phyloP scores from a whole-genome alignment of 2,113 vertebrate genomes.

The Pterocles burchelli region DNA sequence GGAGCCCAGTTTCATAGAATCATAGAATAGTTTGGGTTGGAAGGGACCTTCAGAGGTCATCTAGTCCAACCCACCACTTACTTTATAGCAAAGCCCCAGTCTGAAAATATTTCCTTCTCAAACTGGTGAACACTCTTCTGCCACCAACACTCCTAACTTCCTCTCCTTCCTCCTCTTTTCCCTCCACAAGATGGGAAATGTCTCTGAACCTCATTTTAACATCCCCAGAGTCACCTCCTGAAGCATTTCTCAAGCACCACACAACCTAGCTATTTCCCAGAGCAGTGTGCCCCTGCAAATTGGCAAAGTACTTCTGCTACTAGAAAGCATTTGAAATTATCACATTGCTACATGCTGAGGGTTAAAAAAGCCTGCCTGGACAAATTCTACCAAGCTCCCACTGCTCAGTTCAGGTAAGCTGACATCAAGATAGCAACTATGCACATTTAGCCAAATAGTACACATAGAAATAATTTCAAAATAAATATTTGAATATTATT shows the following conservation, averaged over 20 bases:
- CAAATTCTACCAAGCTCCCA: neutral
- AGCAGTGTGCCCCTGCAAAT: neutral
- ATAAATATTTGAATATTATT: neutral
- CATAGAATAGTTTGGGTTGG: neutral
- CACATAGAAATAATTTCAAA: neutral
- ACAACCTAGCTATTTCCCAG: neutral
- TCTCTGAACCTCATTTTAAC: neutral
- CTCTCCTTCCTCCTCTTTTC: neutral
- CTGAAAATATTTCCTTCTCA: neutral
- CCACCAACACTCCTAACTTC: neutral
- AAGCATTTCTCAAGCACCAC: neutral
- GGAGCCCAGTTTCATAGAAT: neutral
- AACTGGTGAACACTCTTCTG: neutral
- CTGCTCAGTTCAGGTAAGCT: neutral
- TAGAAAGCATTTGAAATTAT: neutral
- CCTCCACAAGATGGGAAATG: neutral
- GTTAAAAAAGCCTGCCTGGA: neutral
- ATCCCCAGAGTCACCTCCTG: neutral
- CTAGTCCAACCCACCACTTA: neutral
- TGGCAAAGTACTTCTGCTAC: neutral
- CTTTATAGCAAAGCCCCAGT: neutral
- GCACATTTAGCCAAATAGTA: neutral
- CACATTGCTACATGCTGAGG: neutral
- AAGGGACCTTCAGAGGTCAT: neutral
- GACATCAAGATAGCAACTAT: neutral